A percentile compares a stretch with the other conserved stretches of the same genome.
These are phyloP conservation scores for Littorina saxatilis DNA, from an alignment of 1,140 invertebrate species.

Conservation along the genomic window DNA sequence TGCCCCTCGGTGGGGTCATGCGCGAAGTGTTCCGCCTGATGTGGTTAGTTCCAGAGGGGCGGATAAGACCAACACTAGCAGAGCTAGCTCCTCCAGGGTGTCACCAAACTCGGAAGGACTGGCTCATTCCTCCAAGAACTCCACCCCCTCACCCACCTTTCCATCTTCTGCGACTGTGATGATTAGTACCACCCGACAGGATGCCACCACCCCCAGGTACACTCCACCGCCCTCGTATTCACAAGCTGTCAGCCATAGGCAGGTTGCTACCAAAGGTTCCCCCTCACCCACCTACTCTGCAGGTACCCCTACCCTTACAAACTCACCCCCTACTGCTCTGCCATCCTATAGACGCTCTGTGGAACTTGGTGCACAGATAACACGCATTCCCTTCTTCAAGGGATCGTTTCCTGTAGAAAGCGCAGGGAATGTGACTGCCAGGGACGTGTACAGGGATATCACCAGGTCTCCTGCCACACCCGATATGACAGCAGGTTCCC, in stretches of 20 bases:
- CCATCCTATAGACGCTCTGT: neutral
- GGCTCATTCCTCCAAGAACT: neutral
- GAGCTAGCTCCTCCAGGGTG: neutral
- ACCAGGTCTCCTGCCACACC: neutral
- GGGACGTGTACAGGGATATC: neutral
- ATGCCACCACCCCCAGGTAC: neutral
- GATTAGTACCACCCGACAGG: neutral
- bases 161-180: neutral
- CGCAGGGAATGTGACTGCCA: neutral
- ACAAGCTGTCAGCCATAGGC: neutral
- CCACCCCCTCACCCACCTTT: neutral
- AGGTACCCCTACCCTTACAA: neutral
- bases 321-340: neutral
- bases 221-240: slow-evolving; percentile 7
- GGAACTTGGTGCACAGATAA: too few relatives aligned
- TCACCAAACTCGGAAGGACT: neutral
- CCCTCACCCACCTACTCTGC: neutral
- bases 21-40: too few relatives aligned
- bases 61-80: neutral
- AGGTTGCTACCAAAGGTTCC: neutral
- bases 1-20: too few relatives aligned
- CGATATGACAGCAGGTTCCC: neutral
- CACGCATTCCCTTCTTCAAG: too few relatives aligned
- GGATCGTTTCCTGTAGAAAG: neutral
- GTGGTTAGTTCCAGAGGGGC: neutral